These are phyloP conservation scores for Labeo catla DNA, from an alignment of 2,113 vertebrate species.

Conservation along the genomic window DNA sequence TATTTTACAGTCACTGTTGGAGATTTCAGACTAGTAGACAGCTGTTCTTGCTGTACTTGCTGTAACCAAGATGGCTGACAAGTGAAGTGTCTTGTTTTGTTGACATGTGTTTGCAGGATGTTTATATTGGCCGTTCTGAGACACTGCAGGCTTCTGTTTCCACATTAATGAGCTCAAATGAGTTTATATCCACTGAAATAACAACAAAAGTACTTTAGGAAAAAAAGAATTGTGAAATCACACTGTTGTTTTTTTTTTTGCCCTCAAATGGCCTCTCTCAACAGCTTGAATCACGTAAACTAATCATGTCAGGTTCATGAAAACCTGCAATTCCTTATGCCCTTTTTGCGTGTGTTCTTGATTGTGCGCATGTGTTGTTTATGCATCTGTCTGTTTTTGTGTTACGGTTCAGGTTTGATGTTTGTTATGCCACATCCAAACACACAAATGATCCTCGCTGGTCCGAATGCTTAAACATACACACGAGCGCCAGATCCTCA, in stretches of 20 bases:
- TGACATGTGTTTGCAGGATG: background rate
- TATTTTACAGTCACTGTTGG: background rate
- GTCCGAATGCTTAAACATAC: conserved; percentile 11
- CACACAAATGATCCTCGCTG: background rate
- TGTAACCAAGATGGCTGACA: background rate
- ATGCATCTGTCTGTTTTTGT: background rate
- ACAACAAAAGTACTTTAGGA: background rate
- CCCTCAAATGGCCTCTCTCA: background rate
- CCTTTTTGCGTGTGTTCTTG: background rate
- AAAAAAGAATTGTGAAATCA: background rate
- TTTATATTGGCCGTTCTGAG: background rate
- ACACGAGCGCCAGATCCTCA: conserved; percentile 17
- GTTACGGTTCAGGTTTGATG: background rate
- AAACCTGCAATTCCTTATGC: background rate
- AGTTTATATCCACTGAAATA: conserved; percentile 4
- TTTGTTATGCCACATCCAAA: background rate
- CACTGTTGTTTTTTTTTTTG: background rate
- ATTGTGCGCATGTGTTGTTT: conserved; percentile 29
- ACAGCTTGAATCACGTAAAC: conserved; percentile 2
- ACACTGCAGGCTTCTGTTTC: background rate
- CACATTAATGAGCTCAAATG: background rate
- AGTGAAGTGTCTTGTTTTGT: background rate
- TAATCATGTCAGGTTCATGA: background rate
- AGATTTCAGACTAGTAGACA: background rate
- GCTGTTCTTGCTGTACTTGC: background rate